Base-by-base conservation (phyloP, 1,140 invertebrate species). In the Conus betulinus region DNA sequence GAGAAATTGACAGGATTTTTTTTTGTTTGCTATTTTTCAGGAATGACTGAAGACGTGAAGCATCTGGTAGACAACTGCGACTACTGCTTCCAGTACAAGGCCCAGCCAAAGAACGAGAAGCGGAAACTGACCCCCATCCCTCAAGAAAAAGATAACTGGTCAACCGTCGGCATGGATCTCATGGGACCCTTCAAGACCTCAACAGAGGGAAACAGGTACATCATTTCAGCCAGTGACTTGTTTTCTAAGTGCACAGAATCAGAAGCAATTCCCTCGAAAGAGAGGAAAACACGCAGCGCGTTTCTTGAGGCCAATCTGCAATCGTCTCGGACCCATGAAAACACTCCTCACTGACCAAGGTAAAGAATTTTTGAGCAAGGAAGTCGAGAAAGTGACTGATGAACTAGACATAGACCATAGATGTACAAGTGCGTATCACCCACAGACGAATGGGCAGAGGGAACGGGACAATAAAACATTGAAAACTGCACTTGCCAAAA, bases 361-460 rank as follows among this genome's bases (percentile, higher is more conserved):
- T 23, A 71, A 76, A 51, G 87, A 88, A 82, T 88, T 88, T 53
- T 20, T 82, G 17, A 88, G 82, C 76, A 27, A 81, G 25, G n/a
- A 82, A 17, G 82, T 88, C 57, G 78, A 88, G 74, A 83, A 23
- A 39, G n/a, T 83, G 3, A 88, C 82, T 27, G 87, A 81, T 7
- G 51, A 82, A 82, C 82, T 88, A 27, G 74, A 82, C 8, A 13
- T 11, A 13, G 87, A 88, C 76, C 76, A 82, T 53, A 39, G 87
- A 27, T 20, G 11, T 25, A 76, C 88, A 0, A 60, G 57, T 20
- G 84, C 88, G 7, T 89, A 89, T 74, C 84, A 79, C 39, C 84
- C 88, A 27, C 83, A 86, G 52, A 51, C 88, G n/a, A 86, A 89
- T 67, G 71, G 88, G 39, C 52, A 87, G n/a, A 23, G 87, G 23